Conservation (phyloP, 2,113 vertebrate species). For the Hippocampus abdominalis region DNA sequence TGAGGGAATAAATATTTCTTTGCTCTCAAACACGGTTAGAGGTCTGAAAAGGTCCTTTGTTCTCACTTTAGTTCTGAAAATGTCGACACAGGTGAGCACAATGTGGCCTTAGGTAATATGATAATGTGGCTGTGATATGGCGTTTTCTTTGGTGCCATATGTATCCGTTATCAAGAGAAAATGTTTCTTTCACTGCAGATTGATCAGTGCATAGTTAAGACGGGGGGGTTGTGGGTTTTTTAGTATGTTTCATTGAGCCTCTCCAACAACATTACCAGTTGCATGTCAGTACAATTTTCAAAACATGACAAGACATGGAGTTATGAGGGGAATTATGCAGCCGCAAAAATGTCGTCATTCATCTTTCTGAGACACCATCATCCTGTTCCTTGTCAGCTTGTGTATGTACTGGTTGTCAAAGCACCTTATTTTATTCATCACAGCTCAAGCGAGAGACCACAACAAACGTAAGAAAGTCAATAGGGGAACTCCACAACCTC, state of each 20-base stretch:
- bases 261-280: conserved; percentile 13
- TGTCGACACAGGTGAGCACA: conserved; percentile 33
- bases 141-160: conserved; percentile 25
- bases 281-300: conserved; percentile 15
- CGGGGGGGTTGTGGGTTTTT: no score
- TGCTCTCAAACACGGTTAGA: conserved; percentile 35
- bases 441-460: conserved; percentile 43
- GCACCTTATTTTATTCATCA: conserved; percentile 46
- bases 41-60: conserved; percentile 52
- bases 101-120: conserved; percentile 45
- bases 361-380: conserved; percentile 3
- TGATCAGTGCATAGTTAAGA: conserved; percentile 25
- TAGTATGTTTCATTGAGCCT: conserved; percentile 19
- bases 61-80: conserved; percentile 45
- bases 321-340: conserved; percentile 6
- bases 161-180: conserved; percentile 32
- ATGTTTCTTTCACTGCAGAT: conserved; percentile 17
- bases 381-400: conserved; percentile 18
- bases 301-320: conserved; percentile 12
- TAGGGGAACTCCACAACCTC: conserved; percentile 53
- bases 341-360: neutral
- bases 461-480: conserved; percentile 55
- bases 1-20: conserved; percentile 24
- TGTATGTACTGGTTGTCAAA: conserved; percentile 48
- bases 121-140: conserved; percentile 10